Evolutionary conservation across 2,888 invertebrate species (phyloP).

Genomic region (Athripsodes cinereus): DNA sequence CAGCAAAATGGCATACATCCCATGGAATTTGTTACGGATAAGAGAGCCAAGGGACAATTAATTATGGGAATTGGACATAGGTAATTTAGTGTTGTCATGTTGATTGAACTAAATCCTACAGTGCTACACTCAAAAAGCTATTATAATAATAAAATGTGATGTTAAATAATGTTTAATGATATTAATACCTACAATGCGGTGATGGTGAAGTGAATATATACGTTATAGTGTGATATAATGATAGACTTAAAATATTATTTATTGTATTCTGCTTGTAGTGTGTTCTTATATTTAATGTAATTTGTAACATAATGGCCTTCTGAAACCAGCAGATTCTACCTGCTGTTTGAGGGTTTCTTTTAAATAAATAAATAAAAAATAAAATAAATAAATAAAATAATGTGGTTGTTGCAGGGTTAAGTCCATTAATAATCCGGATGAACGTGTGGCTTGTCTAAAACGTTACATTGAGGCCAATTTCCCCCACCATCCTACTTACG

Average conservation of each 20-base stretch:
- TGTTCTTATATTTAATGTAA: too few species aligned
- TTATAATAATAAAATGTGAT: background rate
- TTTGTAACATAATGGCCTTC: too few species aligned
- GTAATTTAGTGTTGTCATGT: slow-evolving; percentile 30
- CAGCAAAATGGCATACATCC: slow-evolving; percentile 92
- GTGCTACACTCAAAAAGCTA: background rate
- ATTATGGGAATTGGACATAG: slow-evolving; percentile 99
- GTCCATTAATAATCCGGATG: slow-evolving; percentile 97
- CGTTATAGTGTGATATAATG: too few species aligned
- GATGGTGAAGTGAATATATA: too few species aligned
- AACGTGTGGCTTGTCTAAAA: slow-evolving; percentile 93
- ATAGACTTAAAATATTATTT: too few species aligned
- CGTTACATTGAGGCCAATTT: slow-evolving; percentile 92
- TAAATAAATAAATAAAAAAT: too few species aligned
- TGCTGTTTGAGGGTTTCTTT: too few species aligned
- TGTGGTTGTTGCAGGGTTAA: slow-evolving; percentile 51
- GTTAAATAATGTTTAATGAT: too few species aligned
- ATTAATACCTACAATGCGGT: too few species aligned
- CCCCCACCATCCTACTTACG: slow-evolving; percentile 88
- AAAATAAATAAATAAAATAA: background rate
- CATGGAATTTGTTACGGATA: slow-evolving; percentile 97
- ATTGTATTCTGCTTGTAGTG: too few species aligned
- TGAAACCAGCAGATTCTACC: too few species aligned
- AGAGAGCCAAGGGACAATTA: slow-evolving; percentile 93
- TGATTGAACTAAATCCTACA: background rate